phyloP scores from a whole-genome alignment of 2,888 invertebrate genomes.

The Atrina japonica region DNA sequence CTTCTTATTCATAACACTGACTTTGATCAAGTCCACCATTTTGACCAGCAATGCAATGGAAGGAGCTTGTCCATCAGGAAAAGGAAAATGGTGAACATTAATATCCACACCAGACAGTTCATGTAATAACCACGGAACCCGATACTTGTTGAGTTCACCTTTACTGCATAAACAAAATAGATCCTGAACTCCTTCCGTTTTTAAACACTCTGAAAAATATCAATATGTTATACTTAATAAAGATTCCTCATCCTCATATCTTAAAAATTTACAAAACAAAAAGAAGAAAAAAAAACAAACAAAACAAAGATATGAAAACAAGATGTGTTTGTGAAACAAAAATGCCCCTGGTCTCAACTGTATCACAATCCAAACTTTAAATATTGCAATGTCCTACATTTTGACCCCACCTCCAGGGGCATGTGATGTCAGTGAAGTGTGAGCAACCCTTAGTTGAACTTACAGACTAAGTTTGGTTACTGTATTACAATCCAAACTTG shows the following conservation, averaged over 20 bases:
- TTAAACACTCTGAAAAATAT: constrained; percentile 56
- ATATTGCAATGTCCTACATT: too few relatives aligned
- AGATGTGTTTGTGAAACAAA: too few relatives aligned
- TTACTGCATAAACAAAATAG: constrained; percentile 70
- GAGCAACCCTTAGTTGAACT: too few relatives aligned
- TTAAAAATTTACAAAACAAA: background rate
- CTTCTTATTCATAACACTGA: constrained; percentile 57
- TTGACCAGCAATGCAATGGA: constrained; percentile 55
- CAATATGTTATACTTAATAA: background rate
- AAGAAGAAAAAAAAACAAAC: too few relatives aligned
- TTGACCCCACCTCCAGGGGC: too few relatives aligned
- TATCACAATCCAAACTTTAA: too few relatives aligned
- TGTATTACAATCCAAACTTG: too few relatives aligned
- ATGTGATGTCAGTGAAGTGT: too few relatives aligned
- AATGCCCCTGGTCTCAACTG: too few relatives aligned
- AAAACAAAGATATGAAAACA: too few relatives aligned
- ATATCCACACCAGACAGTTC: constrained; percentile 57
- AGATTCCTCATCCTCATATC: background rate
- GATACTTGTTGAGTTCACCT: constrained; percentile 72
- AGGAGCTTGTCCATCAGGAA: constrained; percentile 69
- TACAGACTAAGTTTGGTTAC: too few relatives aligned
- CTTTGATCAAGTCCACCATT: constrained; percentile 65
- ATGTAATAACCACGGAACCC: constrained; percentile 65
- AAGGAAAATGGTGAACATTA: constrained; percentile 70
- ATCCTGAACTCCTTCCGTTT: constrained; percentile 62